Evolutionary conservation across 2,888 invertebrate genomes (phyloP).

Genomic region (Petrolisthes manimaculis): DNA sequence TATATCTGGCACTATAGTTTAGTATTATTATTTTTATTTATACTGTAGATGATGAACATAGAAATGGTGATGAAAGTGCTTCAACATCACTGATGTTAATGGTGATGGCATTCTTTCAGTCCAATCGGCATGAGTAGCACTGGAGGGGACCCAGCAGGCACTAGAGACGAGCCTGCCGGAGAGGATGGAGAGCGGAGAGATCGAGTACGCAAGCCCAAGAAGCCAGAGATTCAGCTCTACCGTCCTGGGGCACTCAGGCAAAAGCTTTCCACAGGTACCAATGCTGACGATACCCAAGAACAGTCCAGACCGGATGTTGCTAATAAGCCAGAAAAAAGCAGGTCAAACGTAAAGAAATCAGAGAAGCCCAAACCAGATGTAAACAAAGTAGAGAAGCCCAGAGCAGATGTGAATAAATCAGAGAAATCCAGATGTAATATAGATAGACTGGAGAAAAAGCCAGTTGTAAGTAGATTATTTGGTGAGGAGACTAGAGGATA

Average conservation of each 20-base stretch:
- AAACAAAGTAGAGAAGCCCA: background rate
- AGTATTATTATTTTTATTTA: no score
- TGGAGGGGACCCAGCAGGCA: background rate
- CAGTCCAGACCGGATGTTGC: background rate
- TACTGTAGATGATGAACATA: no score
- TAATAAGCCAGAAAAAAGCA: background rate
- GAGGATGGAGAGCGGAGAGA: background rate
- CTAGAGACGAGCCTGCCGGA: background rate
- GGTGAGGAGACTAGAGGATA: background rate
- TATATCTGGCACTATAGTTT: no score
- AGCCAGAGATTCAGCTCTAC: constrained; percentile 53
- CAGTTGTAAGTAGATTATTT: background rate
- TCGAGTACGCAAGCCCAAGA: constrained; percentile 38
- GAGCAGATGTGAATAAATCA: background rate
- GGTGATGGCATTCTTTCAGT: background rate
- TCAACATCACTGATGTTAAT: no score
- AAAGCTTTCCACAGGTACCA: constrained; percentile 7
- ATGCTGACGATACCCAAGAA: background rate
- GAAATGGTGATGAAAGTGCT: no score
- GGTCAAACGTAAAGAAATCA: no score
- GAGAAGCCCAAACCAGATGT: constrained; percentile 2
- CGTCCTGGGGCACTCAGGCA: constrained; percentile 46
- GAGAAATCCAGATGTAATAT: no score
- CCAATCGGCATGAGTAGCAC: background rate
- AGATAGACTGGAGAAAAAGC: background rate